Evolutionary conservation across 2,113 vertebrate genomes (phyloP).

Genomic region (Glaucidium brasilianum): DNA sequence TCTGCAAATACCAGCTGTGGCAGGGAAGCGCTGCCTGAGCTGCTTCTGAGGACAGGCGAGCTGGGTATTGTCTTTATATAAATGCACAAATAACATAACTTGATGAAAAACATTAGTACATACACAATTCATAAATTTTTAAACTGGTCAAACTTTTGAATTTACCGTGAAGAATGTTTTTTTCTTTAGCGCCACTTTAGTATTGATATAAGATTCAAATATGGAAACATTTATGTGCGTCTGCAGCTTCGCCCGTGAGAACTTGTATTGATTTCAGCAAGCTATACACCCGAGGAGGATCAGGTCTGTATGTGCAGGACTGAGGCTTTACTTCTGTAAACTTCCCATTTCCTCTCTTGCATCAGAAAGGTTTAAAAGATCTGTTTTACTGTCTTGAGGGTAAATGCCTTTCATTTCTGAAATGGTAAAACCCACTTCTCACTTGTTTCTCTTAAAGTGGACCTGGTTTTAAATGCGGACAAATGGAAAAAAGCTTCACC

Average conservation of each 20-base stretch:
- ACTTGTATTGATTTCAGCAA: not conserved
- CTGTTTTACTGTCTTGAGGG: slow-evolving; percentile 35
- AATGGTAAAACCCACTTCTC: not conserved
- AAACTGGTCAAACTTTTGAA: not conserved
- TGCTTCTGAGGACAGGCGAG: not conserved
- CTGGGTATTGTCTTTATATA: not conserved
- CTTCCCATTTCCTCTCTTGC: slow-evolving; percentile 16
- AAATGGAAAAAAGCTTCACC: not conserved
- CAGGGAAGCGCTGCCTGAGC: not conserved
- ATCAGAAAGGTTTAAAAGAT: slow-evolving; percentile 26
- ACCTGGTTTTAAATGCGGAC: not conserved
- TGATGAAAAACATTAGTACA: not conserved
- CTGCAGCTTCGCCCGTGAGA: not conserved
- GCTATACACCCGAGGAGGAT: not conserved
- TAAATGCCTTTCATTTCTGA: slow-evolving; percentile 55
- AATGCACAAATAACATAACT: not conserved
- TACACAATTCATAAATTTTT: not conserved
- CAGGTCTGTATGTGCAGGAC: not conserved
- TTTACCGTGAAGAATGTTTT: not conserved
- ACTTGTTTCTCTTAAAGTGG: slow-evolving; percentile 14
- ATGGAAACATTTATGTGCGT: not conserved
- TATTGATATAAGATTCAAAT: not conserved
- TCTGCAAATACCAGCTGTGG: not conserved
- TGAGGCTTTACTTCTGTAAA: not conserved
- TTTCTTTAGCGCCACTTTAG: not conserved